Evolutionary conservation across 2,113 vertebrate genomes (phyloP), one percentile per base, ranked within the genome.

Genomic region (Psilopsiagon aymara): DNA sequence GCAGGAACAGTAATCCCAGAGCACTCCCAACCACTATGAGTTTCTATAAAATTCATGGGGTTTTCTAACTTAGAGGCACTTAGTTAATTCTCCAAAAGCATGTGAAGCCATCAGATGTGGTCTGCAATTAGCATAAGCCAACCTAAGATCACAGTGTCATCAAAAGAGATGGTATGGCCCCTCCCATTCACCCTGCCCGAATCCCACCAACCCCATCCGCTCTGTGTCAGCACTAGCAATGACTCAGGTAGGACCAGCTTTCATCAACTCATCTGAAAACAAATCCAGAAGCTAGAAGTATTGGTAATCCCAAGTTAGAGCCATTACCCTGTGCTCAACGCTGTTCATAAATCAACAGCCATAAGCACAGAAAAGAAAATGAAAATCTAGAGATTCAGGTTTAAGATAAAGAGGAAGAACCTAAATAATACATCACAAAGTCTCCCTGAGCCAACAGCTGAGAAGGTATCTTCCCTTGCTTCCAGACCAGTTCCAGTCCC

Each of bases 21-120:
- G 73, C 37, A 35, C 20, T 76, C 28, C 52, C 47, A 66, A 41
- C n/a, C 66, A 51, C 57, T 41, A 7, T 1, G 20, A 44, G 9
- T 14, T 87, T 10, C 67, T 66, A 16, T 10, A 73, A 75, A 87
- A 73, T 4, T 44, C 2, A 7, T 1, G 2, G 0, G 7, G 86
- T 81, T 84, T n/a, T 35, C n/a, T 69, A 71, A 68, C n/a, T 79
- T 73, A 4, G 19, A 69, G 25, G 2, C 44, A 79, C 70, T 49
- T 3, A 88, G 13, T 89, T 68, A 82, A 84, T 75, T 82, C 24
- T 68, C 37, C 55, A 86, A 82, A 78, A 86, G 69, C 73, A 52
- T 4, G 11, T 62, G 44, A 84, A 60, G 31, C 17, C 35, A 71
- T 19, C 43, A 46, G 24, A 82, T 47, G 35, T 39, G 53, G 27